Evolutionary conservation across 2,888 invertebrate genomes (phyloP).

Genomic region (Gastracanthus pulcherrimus): DNA sequence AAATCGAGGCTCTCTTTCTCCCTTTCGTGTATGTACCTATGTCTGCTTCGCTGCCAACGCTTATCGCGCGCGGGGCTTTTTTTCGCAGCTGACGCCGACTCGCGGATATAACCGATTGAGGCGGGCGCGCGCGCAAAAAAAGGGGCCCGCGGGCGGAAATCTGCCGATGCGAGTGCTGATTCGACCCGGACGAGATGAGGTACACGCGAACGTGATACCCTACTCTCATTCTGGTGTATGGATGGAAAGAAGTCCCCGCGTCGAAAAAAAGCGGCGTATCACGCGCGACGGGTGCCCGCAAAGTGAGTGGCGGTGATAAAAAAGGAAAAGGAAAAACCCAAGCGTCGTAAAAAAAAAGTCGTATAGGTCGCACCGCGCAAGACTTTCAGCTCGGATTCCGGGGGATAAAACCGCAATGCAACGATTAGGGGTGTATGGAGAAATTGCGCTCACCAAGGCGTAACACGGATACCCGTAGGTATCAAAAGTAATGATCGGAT

Average conservation of each 20-base stretch:
- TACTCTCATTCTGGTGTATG: no score
- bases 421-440: conserved; percentile 14
- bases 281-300: neutral
- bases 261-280: conserved; percentile 2
- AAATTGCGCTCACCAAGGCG: conserved; percentile 22
- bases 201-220: no score
- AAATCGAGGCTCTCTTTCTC: conserved; percentile 42
- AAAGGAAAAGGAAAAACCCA: conserved; percentile 22
- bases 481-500: conserved; percentile 36
- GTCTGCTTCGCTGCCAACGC: conserved; percentile 2
- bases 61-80: conserved; percentile 35
- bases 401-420: conserved; percentile 16
- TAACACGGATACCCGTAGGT: neutral
- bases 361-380: neutral
- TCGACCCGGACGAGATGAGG: conserved; percentile 38
- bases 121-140: conserved; percentile 1
- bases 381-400: neutral
- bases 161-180: conserved; percentile 56
- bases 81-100: conserved; percentile 44
- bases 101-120: conserved; percentile 32
- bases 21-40: neutral
- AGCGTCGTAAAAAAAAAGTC: conserved; percentile 43
- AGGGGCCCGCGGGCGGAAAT: conserved; percentile 45
- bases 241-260: neutral
- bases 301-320: conserved; percentile 47